Evolutionary conservation across 2,797 vertebrate genomes (phyloP).

Genomic region (Meda fulgida): DNA sequence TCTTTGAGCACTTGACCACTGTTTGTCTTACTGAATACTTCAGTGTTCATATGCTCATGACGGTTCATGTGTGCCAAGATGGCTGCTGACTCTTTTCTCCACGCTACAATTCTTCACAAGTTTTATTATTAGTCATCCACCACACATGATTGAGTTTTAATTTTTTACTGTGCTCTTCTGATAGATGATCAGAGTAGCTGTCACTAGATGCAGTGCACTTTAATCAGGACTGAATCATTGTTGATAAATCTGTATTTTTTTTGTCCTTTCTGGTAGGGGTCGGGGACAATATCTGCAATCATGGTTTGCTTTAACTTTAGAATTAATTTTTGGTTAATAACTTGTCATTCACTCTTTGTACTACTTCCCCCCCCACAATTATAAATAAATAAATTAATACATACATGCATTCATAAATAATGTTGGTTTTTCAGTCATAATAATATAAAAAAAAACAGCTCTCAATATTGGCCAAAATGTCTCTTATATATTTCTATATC

Average conservation of each 20-base stretch:
- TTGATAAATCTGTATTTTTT: neutral
- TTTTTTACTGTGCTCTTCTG: neutral
- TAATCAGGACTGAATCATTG: neutral
- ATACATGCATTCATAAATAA: neutral
- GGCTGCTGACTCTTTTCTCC: neutral
- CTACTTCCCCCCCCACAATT: too few relatives aligned
- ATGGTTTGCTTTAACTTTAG: neutral
- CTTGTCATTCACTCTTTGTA: neutral
- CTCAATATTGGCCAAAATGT: neutral
- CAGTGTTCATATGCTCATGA: neutral
- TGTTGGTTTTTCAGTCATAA: neutral
- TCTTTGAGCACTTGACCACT: conserved; percentile 43
- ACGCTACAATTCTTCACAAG: neutral
- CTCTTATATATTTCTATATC: neutral
- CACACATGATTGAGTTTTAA: neutral
- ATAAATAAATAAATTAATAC: neutral
- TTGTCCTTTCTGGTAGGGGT: neutral
- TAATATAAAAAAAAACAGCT: neutral
- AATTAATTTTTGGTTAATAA: neutral
- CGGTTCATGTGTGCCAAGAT: neutral
- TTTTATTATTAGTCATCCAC: neutral
- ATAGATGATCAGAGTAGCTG: neutral
- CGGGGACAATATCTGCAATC: neutral
- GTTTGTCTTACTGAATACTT: conserved; percentile 26
- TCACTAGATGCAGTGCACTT: neutral